phyloP scores from a whole-genome alignment of 2,888 invertebrate species.

The Molorchus minor region DNA sequence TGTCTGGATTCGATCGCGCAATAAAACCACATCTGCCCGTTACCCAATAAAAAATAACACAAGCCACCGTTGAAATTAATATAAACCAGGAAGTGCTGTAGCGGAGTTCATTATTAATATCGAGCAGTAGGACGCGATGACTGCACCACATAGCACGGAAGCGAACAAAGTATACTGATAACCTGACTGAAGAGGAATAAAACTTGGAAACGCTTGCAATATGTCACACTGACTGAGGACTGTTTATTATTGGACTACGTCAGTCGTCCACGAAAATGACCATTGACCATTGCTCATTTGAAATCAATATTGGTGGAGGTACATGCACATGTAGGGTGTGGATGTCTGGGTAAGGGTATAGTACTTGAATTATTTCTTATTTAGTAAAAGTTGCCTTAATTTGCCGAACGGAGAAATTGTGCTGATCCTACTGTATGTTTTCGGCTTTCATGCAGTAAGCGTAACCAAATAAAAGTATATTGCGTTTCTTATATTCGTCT shows the following conservation, averaged over 20 bases:
- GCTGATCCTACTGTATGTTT: no score
- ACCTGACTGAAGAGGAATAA: slow-evolving; percentile 22
- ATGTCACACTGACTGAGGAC: neutral
- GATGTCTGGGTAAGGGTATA: no score
- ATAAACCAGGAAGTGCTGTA: slow-evolving; percentile 49
- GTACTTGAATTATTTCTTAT: no score
- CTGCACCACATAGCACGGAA: neutral
- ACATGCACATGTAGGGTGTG: neutral
- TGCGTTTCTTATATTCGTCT: no score
- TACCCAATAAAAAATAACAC: slow-evolving; percentile 25
- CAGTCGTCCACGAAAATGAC: slow-evolving; percentile 22
- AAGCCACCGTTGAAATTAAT: slow-evolving; percentile 23
- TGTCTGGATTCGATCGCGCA: slow-evolving; percentile 24
- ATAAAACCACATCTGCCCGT: slow-evolving; percentile 18
- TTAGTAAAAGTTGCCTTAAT: no score
- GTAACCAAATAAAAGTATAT: no score
- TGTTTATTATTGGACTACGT: neutral
- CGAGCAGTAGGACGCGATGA: slow-evolving; percentile 37
- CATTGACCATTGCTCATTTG: slow-evolving; percentile 26
- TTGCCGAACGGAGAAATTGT: no score
- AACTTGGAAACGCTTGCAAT: slow-evolving; percentile 18
- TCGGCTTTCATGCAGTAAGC: no score
- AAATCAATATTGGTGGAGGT: slow-evolving; percentile 24
- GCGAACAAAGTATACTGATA: slow-evolving; percentile 13
- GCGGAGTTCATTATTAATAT: slow-evolving; percentile 48